Evolutionary conservation across 2,888 invertebrate genomes (phyloP), one percentile per base, ranked within the genome.

Genomic region (Eumerus sabulonum): DNA sequence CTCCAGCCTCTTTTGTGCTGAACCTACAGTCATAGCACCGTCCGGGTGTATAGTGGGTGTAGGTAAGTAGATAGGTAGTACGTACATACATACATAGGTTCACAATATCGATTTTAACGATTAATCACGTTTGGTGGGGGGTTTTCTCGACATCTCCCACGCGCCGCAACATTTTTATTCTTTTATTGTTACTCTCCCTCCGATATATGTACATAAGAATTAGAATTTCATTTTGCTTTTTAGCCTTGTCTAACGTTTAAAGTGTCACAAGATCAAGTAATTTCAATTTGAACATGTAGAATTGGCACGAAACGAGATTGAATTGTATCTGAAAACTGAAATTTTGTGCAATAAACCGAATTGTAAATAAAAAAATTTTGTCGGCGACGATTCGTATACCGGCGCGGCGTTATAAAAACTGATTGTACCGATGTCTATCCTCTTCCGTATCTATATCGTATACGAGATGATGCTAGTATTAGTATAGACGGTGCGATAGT

Each of bases 71-170:
- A 7, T 47, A 36, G 48, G 44, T 64, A 71, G 27, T 47, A 36
- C 57, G 44, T 64, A 71, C 76, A 71, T n/a, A 77, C 76, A 63
- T 11, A 40, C 9, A 40, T 73, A 79, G 74, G 74, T 66, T 79
- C 74, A 70, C 74, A 79, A 74, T 74, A 79, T 79, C 79, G 79
- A 79, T 79, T 79, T 77, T 79, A 73, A 72, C 73, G 68, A 79
- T 79, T 74, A 79, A 79, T 79, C 79, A 72, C 77, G 72, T 77
- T 77, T 77, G 72, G n/a, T n/a, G 77, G 71, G 71, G 53, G 79
- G 59, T 70, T 73, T 73, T 70, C 56, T 70, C 60, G 54, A 68
- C 62, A 59, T 79, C 79, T 74, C 73, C 79, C 73, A 79, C 79
- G 70, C 79, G 73, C 64, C 17, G 42, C 45, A 60, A 50, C 44